Percentiles rank a stretch among this genome's conserved stretches.
phyloP scores from a whole-genome alignment of 1,140 invertebrate species.

The Oedothorax gibbosus region DNA sequence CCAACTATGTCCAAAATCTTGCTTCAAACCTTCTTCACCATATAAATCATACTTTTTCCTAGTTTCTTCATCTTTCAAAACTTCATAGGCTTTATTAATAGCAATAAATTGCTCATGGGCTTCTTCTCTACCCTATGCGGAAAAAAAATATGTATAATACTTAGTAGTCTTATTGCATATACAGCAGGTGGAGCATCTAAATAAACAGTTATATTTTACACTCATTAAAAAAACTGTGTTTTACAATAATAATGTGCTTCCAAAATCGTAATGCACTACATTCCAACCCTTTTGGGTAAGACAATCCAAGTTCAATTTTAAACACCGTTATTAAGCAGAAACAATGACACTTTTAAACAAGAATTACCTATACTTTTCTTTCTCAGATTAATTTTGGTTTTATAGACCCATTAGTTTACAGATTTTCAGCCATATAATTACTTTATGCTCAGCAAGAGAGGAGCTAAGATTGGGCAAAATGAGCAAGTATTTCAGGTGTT shows the following conservation, averaged over 20 bases:
- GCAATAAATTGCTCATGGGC: conserved; percentile 82
- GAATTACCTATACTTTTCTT: no score
- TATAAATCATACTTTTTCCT: conserved; percentile 83
- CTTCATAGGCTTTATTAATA: conserved; percentile 85
- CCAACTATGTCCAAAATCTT: conserved; percentile 20
- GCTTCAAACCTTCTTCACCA: conserved; percentile 76
- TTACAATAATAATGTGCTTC: not conserved
- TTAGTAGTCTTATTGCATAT: conserved; percentile 2
- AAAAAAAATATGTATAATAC: conserved; percentile 1
- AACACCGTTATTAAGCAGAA: no score
- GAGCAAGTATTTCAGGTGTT: no score
- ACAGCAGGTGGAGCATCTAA: not conserved
- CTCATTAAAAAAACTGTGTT: not conserved
- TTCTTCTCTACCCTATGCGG: conserved; percentile 70
- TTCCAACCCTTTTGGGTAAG: not conserved
- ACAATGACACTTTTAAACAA: no score
- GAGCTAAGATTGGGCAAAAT: no score
- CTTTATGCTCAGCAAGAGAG: no score
- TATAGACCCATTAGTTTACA: no score
- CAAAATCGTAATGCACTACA: not conserved
- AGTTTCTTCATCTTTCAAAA: conserved; percentile 83
- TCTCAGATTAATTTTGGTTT: no score
- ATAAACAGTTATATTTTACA: not conserved
- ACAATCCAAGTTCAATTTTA: no score
- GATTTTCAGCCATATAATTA: no score